Conservation (phyloP, 2,797 vertebrate species). For the Phataginus tricuspis region DNA sequence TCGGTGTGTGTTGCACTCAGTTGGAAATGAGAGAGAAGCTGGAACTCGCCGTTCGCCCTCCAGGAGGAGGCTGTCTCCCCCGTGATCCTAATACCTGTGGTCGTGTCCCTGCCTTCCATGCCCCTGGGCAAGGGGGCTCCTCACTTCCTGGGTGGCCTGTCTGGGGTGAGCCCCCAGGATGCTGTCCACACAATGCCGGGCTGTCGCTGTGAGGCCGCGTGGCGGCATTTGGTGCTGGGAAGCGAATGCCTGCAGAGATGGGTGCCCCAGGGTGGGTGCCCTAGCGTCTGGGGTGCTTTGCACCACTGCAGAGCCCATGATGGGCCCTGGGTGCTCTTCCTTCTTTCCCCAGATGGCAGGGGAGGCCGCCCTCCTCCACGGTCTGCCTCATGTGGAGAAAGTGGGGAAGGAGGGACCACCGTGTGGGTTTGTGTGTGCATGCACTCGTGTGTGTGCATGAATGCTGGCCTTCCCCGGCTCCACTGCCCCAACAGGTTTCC, state of each 20-base stretch:
- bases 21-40: neutral
- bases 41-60: neutral
- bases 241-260: neutral
- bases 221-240: neutral
- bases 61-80: too few species aligned
- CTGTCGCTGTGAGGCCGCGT: rapidly evolving
- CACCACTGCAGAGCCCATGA: too few species aligned
- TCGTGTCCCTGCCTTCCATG: neutral
- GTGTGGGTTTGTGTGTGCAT: neutral
- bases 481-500: rapidly evolving
- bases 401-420: neutral
- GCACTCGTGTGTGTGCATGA: rapidly evolving
- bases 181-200: neutral
- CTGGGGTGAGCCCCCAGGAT: neutral
- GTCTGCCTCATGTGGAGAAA: neutral
- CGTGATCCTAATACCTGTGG: neutral
- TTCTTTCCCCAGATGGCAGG: neutral
- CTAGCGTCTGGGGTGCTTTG: neutral
- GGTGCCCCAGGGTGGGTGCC: neutral
- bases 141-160: neutral
- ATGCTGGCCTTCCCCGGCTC: neutral
- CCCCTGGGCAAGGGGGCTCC: neutral
- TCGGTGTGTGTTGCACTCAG: neutral
- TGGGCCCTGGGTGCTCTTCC: too few species aligned
- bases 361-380: too few species aligned